phyloP scores from a whole-genome alignment of 2,113 vertebrate genomes.

The Romanogobio albipinnatus region DNA sequence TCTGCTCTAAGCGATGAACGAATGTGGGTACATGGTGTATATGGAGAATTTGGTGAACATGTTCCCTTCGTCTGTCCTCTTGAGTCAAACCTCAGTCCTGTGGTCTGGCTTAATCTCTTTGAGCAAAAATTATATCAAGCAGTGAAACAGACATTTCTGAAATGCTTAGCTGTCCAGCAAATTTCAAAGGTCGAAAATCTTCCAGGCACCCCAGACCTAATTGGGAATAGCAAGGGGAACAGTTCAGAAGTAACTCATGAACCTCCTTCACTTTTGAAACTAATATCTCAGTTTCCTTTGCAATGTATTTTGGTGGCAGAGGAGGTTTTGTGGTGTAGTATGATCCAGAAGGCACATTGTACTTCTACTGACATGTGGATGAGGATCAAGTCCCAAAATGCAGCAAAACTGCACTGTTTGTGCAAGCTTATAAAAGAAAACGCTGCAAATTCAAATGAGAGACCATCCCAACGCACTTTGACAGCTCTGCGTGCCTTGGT shows the following conservation, averaged over 20 bases:
- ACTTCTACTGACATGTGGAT: slow-evolving; percentile 50
- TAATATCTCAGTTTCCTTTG: slow-evolving; percentile 74
- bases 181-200: slow-evolving; percentile 36
- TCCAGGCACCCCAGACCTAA: background rate
- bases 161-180: slow-evolving; percentile 65
- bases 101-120: slow-evolving; percentile 78
- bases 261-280: slow-evolving; percentile 53
- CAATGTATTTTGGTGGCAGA: slow-evolving; percentile 84
- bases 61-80: slow-evolving; percentile 72
- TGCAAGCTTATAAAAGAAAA: slow-evolving; percentile 55
- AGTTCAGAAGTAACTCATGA: background rate
- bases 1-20: slow-evolving; percentile 19
- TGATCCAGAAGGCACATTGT: slow-evolving; percentile 62
- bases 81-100: slow-evolving; percentile 60
- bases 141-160: slow-evolving; percentile 66
- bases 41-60: slow-evolving; percentile 72
- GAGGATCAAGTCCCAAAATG: slow-evolving; percentile 56
- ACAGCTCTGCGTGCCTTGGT: slow-evolving; percentile 67
- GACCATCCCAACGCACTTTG: slow-evolving; percentile 53
- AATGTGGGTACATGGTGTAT: slow-evolving; percentile 68
- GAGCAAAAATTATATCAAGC: slow-evolving; percentile 73
- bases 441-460: slow-evolving; percentile 22
- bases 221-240: background rate
- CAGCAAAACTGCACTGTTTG: slow-evolving; percentile 63
- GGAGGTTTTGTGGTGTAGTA: slow-evolving; percentile 74